phyloP scores from a whole-genome alignment of 2,797 vertebrate genomes.

The Chiloscyllium punctatum region DNA sequence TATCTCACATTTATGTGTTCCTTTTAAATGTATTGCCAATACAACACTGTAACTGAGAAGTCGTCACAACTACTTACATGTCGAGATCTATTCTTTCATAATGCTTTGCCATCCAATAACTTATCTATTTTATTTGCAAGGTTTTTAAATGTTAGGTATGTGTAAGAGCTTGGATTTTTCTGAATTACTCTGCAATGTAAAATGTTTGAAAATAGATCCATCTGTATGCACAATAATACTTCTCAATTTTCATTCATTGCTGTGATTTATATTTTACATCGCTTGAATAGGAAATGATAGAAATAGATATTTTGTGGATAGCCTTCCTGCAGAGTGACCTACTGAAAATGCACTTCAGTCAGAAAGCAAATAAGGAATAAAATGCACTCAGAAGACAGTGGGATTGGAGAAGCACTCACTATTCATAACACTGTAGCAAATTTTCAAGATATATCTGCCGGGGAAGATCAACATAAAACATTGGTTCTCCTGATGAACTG shows the following conservation, averaged over 20 bases:
- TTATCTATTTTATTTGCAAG: not conserved
- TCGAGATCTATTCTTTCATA: not conserved
- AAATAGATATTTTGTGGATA: not conserved
- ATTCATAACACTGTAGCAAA: not conserved
- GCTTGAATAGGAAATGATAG: not conserved
- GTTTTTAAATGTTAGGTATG: not conserved
- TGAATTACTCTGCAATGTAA: not conserved
- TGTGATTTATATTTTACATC: conserved; percentile 7
- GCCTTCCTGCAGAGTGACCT: not conserved
- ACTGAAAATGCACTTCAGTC: not conserved
- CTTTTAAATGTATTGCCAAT: not conserved
- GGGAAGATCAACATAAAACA: not conserved
- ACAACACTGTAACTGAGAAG: not conserved
- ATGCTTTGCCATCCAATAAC: not conserved
- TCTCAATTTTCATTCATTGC: not conserved
- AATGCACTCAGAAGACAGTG: not conserved
- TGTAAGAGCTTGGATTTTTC: not conserved
- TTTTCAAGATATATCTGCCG: not conserved
- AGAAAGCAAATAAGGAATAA: not conserved
- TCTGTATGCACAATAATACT: not conserved
- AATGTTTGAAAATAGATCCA: conserved; percentile 7
- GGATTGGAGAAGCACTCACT: not conserved
- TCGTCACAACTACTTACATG: not conserved
- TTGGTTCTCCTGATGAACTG: not conserved
- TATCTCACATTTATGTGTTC: not conserved